Conservation (phyloP, 2,113 vertebrate species). For the Rhinogobius similis region DNA sequence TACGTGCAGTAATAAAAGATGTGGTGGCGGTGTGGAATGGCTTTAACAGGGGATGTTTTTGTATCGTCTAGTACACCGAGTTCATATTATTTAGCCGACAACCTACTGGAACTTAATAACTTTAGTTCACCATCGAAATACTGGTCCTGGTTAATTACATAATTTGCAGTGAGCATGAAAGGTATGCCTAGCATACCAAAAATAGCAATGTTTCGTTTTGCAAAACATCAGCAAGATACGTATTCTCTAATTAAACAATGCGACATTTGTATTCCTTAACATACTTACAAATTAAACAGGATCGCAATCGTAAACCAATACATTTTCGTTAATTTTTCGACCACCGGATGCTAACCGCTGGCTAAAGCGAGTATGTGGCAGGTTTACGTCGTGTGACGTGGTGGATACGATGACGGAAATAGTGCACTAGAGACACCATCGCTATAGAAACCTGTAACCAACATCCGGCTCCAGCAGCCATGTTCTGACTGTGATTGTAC, state of each 20-base stretch:
- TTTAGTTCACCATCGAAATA: neutral
- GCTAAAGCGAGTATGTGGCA: conserved; percentile 44
- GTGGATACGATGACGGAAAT: conserved; percentile 1
- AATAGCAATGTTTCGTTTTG: neutral
- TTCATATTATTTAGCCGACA: neutral
- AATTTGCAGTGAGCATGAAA: neutral
- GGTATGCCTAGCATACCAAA: neutral
- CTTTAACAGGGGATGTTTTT: too few species aligned
- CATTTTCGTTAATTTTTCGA: neutral
- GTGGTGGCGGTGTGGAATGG: neutral
- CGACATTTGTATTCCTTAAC: neutral
- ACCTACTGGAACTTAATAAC: neutral
- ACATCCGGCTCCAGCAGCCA: too few species aligned
- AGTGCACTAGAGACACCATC: too few species aligned
- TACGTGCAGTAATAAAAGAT: neutral
- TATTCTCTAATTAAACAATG: neutral
- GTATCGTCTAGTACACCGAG: neutral
- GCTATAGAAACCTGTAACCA: too few species aligned
- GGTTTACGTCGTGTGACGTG: conserved; percentile 54
- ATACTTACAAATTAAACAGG: conserved; percentile 27
- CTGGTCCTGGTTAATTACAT: neutral
- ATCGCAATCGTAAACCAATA: neutral
- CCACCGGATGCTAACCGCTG: conserved; percentile 46
- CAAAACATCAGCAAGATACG: neutral
- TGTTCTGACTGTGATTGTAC: too few species aligned